A percentile compares a stretch with the other conserved stretches of the same genome.
Conservation (phyloP, 2,113 vertebrate genomes). For the Corythornis vintsioides region DNA sequence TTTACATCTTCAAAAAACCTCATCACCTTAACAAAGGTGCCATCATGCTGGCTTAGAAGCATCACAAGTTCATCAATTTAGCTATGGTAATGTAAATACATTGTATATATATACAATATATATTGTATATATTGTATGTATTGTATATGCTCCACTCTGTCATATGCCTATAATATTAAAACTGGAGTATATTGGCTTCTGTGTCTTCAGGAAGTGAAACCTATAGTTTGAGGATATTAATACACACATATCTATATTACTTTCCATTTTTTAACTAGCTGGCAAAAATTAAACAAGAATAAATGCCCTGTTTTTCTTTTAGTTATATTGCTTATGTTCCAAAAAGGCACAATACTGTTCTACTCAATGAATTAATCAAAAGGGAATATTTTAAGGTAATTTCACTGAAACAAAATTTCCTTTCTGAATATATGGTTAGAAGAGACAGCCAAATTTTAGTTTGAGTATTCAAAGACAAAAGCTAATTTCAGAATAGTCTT, state of each 20-base stretch:
- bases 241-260: not conserved
- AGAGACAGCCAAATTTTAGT: slow-evolving; percentile 16
- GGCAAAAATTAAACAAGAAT: not conserved
- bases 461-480: slow-evolving; percentile 11
- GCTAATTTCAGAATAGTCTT: slow-evolving; percentile 13
- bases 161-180: not conserved
- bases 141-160: not conserved
- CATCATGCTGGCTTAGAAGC: not conserved
- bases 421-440: slow-evolving; percentile 1
- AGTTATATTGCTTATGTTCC: not conserved
- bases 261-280: not conserved
- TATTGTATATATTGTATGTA: no score
- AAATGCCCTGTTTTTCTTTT: not conserved
- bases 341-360: not conserved
- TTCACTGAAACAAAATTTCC: slow-evolving; percentile 6
- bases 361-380: slow-evolving; percentile 22
- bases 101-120: no score
- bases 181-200: not conserved
- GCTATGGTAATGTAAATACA: fast-evolving
- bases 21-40: not conserved
- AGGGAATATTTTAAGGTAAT: slow-evolving; percentile 9
- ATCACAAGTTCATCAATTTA: not conserved
- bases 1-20: not conserved
- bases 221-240: not conserved
- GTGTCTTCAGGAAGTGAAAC: not conserved